Evolutionary conservation across 1,140 invertebrate species (phyloP), one percentile per base, ranked within the genome.

Genomic region (Nilaparvata lugens): DNA sequence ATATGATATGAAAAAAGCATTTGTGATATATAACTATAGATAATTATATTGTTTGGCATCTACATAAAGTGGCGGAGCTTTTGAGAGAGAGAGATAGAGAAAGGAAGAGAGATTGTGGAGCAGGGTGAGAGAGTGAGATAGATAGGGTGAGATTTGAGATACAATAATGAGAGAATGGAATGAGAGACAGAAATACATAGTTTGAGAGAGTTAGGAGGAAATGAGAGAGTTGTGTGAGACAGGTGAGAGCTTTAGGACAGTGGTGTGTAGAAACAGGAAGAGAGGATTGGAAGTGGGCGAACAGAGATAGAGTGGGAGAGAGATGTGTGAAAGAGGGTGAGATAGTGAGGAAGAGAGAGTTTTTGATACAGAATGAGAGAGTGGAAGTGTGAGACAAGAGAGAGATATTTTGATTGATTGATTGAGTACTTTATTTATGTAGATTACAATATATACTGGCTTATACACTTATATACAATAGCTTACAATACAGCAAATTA

Each of bases 51-150:
- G 56, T 7, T 19, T 21, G 56, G 24, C 40, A 45, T 6, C 19
- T 19, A 9, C 40, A 45, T 6, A 45, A 43, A 45, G 56, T 25
- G 40, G 48, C 18, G 48, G 56, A 45, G 40, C 43, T 38, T 45
- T 38, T 45, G 40, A 58, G 56, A 58, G 56, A 48, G 40, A 58
- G 56, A 58, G 56, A 58, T 19, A 58, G 56, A 58, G 56, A 58
- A 23, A 58, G 38, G 48, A 43, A 58, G 40, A 58, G 38, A 58
- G 56, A 58, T 19, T 45, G 56, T 45, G 56, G 48, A 23, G 48
- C 40, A 58, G 56, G 48, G 40, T 45, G 56, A 58, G 38, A 58
- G 40, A 58, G 40, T 25, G 56, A 58, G 40, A 58, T 38, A 58
- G 56, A 58, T 6, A 58, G 56, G 48, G 56, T 25, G 40, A 58